phyloP scores from a whole-genome alignment of 2,888 invertebrate species.

The Temnothorax rugatulus region DNA sequence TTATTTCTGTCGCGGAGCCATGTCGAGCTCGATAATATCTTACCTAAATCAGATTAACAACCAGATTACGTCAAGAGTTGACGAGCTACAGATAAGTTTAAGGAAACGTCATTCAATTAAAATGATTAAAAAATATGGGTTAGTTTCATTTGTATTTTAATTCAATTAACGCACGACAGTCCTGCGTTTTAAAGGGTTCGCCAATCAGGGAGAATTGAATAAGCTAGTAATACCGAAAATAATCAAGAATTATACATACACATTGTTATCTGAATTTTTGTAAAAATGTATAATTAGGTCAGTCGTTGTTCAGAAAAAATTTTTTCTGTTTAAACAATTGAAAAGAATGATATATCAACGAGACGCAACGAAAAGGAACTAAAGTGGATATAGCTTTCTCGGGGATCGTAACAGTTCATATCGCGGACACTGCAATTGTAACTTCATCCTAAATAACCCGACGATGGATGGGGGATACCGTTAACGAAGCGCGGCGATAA shows the following conservation, averaged over 20 bases:
- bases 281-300: background rate
- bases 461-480: background rate
- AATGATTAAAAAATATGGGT: background rate
- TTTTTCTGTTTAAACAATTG: background rate
- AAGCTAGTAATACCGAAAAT: background rate
- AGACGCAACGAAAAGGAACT: background rate
- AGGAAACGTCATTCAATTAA: background rate
- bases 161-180: background rate
- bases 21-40: background rate
- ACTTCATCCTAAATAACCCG: background rate
- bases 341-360: background rate
- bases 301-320: background rate
- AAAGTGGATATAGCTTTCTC: background rate
- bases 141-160: background rate
- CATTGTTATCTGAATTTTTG: background rate
- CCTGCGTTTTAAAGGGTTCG: background rate
- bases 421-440: background rate
- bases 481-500: slow-evolving; percentile 32
- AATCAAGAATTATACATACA: background rate
- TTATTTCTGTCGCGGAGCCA: slow-evolving; percentile 1
- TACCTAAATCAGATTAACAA: slow-evolving; percentile 11
- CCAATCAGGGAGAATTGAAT: background rate
- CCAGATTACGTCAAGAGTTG: background rate
- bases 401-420: background rate
- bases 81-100: background rate